Base-by-base conservation (phyloP, 2,113 vertebrate genomes). In the Pelodiscus sinensis region DNA sequence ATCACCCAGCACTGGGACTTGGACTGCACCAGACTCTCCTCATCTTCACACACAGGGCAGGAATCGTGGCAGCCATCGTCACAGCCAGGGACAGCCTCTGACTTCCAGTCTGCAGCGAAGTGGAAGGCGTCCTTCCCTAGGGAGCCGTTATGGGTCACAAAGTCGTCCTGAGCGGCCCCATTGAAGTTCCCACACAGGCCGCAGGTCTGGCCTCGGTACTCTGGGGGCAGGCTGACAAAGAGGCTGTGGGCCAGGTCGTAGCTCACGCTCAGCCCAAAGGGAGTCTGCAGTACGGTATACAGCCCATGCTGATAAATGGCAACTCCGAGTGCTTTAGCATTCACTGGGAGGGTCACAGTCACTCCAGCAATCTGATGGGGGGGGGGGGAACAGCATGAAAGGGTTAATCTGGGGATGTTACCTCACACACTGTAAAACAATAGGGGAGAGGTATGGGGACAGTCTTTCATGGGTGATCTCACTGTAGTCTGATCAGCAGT, bases 181-280 rank as follows among this genome's bases (percentile, higher is more conserved):
- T 4, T 60, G 79, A 65, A 87, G 73, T 71, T 73, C 10, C 82
- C 5, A 1, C 55, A 51, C n/a, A 83, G 94, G 54, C 97, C 97
- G 10, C 97, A 96, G 4, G 80, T 95, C 50, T 88, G 19, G 38
- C 89, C 96, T 21, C 94, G 94, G 84, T 96, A 97, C 65, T 25
- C 83, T 29, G 91, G 75, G 9, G 93, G 97, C 13, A 97, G 91
- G 65, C 85, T 83, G 84, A 98, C 93, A 9, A 52, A 81, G 25
- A 95, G 95, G 71, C 56, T 88, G 73, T 84, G 90, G 29, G 14
- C 77, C 73, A 97, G 96, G 86, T 97, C 94, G 1, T 96, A 97
- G 3, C 77, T 96, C 93, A 98, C 94, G 2, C 77, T 93, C 3
- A 97, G 44, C 51, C 97, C 97, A 87, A 97, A 98, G 62, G 92